Evolutionary conservation across 2,888 invertebrate genomes (phyloP), one percentile per base, ranked within the genome.

Genomic region (Biston stratarius): DNA sequence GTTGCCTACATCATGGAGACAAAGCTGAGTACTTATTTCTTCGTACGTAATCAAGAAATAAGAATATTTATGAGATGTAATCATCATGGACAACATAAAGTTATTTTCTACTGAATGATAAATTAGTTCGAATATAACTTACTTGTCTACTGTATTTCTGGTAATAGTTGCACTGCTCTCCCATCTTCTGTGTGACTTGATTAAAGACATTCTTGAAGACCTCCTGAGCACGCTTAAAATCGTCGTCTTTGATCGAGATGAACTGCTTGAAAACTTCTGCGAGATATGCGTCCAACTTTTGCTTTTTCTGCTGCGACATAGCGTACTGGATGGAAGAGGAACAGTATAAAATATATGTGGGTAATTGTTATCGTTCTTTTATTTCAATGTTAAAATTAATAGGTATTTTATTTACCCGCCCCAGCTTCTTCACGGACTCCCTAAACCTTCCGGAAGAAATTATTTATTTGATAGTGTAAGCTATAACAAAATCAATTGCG

Each of bases 131-230:
- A 7, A n/a, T 14, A 24, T 10, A 10, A 14, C 2, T 24, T 42
- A 92, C 92, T 83, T 91, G 86, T 24, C 80, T 86, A 55, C 88
- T 85, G 67, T 91, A 91, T 70, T 83, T 87, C 33, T 76, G 77
- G 61, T 89, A 92, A 63, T 83, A 92, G 64, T 87, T 89, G 74
- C 91, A 90, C 44, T 90, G 83, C 57, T 89, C 87, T 1, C 84
- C 85, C 90, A 92, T 91, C 56, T 87, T 88, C 63, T 81, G 77
- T 64, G 88, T 91, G 38, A 92, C 83, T 69, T 86, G 84, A 5
- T 87, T 83, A 66, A 91, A 91, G 1, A 91, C 91, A 70, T 79
- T 80, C 58, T 86, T 88, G 72, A 92, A 92, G 0, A 92, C 88
- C 42, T 87, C 87, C 70, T 89, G 90, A 0, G 89, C 80, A 52